Evolutionary conservation across 2,113 vertebrate genomes (phyloP).

Genomic region (Lepus timidus): DNA sequence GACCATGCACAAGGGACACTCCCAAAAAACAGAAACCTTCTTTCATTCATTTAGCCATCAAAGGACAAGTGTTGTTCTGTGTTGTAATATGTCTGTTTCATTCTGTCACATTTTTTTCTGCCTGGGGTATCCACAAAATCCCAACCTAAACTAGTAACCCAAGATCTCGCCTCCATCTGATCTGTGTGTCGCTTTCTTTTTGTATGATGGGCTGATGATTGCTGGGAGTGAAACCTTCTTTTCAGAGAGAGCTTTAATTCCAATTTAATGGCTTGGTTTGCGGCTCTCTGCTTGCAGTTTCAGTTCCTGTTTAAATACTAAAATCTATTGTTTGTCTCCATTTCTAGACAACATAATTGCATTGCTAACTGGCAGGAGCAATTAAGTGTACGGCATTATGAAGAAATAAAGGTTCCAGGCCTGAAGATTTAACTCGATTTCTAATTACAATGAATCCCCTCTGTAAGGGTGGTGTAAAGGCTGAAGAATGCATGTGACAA

Average conservation of each 20-base stretch:
- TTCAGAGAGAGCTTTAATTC: slow-evolving; percentile 79
- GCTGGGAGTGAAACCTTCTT: slow-evolving; percentile 76
- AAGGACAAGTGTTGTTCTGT: neutral
- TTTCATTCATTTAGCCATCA: neutral
- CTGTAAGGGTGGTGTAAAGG: neutral
- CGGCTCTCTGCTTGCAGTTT: slow-evolving; percentile 78
- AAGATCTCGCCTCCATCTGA: slow-evolving; percentile 63
- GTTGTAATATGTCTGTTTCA: neutral
- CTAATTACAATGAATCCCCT: slow-evolving; percentile 55
- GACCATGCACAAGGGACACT: neutral
- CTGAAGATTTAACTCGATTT: slow-evolving; percentile 81
- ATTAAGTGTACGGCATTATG: slow-evolving; percentile 78
- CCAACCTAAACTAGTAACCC: slow-evolving; percentile 68
- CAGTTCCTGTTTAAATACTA: slow-evolving; percentile 83
- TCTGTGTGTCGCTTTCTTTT: slow-evolving; percentile 72
- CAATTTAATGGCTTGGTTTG: slow-evolving; percentile 80
- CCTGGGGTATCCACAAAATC: slow-evolving; percentile 71
- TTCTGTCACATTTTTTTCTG: slow-evolving; percentile 62
- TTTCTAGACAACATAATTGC: slow-evolving; percentile 81
- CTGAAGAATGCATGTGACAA: accelerated
- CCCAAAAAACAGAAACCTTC: neutral
- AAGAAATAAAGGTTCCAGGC: slow-evolving; percentile 77
- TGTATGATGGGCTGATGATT: slow-evolving; percentile 46
- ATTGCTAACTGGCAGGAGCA: slow-evolving; percentile 80
- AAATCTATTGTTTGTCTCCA: slow-evolving; percentile 82